Base-by-base conservation (phyloP, 2,888 invertebrate species). In the Cheilosia vulpina region DNA sequence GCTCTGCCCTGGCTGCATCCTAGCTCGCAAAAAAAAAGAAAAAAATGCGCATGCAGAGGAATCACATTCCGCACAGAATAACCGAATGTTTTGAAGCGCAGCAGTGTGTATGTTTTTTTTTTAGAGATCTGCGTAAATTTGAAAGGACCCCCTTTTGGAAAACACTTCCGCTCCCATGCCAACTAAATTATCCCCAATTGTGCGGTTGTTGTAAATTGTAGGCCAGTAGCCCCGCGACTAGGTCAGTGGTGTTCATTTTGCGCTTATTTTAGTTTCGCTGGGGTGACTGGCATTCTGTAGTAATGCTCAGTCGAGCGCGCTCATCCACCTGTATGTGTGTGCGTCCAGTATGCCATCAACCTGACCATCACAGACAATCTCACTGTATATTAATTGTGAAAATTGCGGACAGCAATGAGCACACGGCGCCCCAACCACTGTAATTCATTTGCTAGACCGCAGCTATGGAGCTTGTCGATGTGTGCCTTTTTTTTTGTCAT, bases 301-400 rank as follows among this genome's bases (percentile, higher is more conserved):
- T 52, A 66, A 55, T 80, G 84, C 38, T 71, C 53, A 84, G 65
- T 84, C 55, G 75, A 79, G 79, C 79, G 79, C 79, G 53, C 53
- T 53, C 24, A 69, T 58, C 75, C 27, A 58, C 58, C 24, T 62
- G 47, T 41, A 65, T 82, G 45, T 58, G 34, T 58, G 63, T 47
- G 45, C 47, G 45, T 69, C 47, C 65, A 34, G 65, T 34, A 34
- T 21, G 41, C 53, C 72, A 63, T 38, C 4, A 55, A 47, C 24
- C 19, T 19, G 6, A 19, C 50, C 58, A 45, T 43, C 41, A 31
- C 5, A 34, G 53, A 19, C 68, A 62, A 50, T 72, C 60, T 66
- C 55, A 38, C 19, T 84, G 73, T 47, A 63, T 79, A 79, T 78
- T 78, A 69, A 65, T 78, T 73, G 57, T 69, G 73, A 47, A 69